Evolutionary conservation across 2,113 vertebrate genomes (phyloP), one percentile per base, ranked within the genome.

Genomic region (Melanotaenia duboulayi): DNA sequence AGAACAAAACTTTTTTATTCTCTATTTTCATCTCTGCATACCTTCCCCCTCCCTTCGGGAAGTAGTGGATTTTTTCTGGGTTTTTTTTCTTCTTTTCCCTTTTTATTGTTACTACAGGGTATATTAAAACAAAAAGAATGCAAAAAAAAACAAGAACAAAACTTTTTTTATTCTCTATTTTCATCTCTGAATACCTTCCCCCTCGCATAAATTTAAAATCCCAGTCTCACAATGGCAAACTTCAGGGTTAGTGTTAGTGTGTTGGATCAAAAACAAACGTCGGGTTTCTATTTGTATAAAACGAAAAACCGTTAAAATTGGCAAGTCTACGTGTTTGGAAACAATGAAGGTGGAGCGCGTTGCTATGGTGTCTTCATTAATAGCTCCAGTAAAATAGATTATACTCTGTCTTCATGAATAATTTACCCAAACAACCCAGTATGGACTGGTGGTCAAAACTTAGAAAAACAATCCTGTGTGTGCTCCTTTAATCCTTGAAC

Each of bases 231-330:
- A 35, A 20, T 54, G 52, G 32, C 32, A 35, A 61, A 79, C 24
- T 20, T 51, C 71, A 8, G 35, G 19, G 49, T 67, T 35, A 57
- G 16, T 50, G 49, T 67, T 35, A 57, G 16, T 50, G 12, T 20
- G 3, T 35, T 62, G 40, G 32, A 56, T 54, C 22, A 22, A 52
- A 60, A n/a, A 2, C 16, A 16, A 37, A 20, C 19, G 19, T 14
- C 19, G 4, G 44, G 16, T 17, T 19, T 19, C 44, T 46, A 17
- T 46, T 46, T 17, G 16, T 46, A 14, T 65, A 35, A 54, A 65
- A 42, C 20, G 39, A 51, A 78, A 78, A 71, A 24, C n/a, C 13
- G 28, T 19, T 42, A 40, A 37, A 46, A 17, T 12, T 55, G 12
- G 6, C 20, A 59, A 37, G 19, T 42, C 35, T 46, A 16, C 3